Percentiles rank a stretch among this genome's conserved stretches.
These are phyloP conservation scores for Urocolius indicus DNA, from an alignment of 2,113 vertebrate species.

Conservation along the genomic window DNA sequence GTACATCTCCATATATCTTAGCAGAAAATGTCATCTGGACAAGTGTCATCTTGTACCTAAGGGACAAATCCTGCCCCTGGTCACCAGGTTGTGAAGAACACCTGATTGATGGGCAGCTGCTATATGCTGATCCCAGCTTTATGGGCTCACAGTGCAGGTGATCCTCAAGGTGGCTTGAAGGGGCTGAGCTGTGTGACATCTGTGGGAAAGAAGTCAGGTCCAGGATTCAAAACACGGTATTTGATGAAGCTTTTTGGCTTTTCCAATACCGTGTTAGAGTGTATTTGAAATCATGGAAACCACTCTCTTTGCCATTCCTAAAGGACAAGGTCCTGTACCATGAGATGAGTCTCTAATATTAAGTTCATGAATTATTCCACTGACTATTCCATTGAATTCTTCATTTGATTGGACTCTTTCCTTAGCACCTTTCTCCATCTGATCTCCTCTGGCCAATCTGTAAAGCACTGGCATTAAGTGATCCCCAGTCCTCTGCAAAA, in stretches of 20 bases:
- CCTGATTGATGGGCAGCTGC: background rate
- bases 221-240: background rate
- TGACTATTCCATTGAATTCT: background rate
- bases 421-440: background rate
- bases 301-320: background rate
- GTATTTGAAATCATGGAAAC: background rate
- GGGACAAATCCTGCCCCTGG: background rate
- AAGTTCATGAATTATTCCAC: background rate
- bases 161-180: background rate
- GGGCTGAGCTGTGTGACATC: background rate
- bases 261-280: background rate
- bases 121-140: background rate
- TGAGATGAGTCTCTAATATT: background rate
- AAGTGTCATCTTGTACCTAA: background rate
- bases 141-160: background rate
- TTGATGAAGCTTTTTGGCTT: background rate
- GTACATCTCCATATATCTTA: background rate
- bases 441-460: background rate
- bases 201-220: background rate
- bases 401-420: background rate
- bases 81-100: background rate
- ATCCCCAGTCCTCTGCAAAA: background rate
- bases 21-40: background rate
- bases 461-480: background rate
- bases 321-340: background rate